phyloP scores from a whole-genome alignment of 1,140 invertebrate genomes.

The Drosophila grimshawi region DNA sequence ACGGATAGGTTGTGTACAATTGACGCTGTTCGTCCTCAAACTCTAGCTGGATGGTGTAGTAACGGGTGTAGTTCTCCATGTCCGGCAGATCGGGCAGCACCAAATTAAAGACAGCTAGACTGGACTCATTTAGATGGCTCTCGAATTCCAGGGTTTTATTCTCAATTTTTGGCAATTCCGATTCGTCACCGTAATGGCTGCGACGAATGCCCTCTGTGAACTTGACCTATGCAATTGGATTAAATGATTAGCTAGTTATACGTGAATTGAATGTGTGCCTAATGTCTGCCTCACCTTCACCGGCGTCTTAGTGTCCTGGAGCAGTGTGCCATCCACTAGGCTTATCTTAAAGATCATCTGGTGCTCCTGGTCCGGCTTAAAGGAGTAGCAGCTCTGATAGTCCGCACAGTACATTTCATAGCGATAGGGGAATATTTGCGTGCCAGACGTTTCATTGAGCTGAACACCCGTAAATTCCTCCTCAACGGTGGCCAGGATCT shows the following conservation, averaged over 20 bases:
- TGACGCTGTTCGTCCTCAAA: slow-evolving; percentile 63
- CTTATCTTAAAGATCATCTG: slow-evolving; percentile 85
- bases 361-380: slow-evolving; percentile 93
- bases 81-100: slow-evolving; percentile 67
- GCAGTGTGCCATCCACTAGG: slow-evolving; percentile 57
- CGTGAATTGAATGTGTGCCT: slow-evolving; percentile 63
- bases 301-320: slow-evolving; percentile 85
- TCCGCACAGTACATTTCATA: slow-evolving; percentile 92
- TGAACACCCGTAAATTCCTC: slow-evolving; percentile 90
- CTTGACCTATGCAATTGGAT: slow-evolving; percentile 78
- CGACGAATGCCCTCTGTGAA: slow-evolving; percentile 85
- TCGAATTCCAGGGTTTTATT: slow-evolving; percentile 53
- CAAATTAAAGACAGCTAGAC: slow-evolving; percentile 62
- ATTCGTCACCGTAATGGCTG: slow-evolving; percentile 34
- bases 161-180: slow-evolving; percentile 53
- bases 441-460: slow-evolving; percentile 91
- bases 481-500: slow-evolving; percentile 90
- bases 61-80: slow-evolving; percentile 67
- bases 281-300: slow-evolving; percentile 85
- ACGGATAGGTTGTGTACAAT: slow-evolving; percentile 67
- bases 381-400: slow-evolving; percentile 91
- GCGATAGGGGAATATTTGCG: slow-evolving; percentile 92
- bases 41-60: slow-evolving; percentile 58
- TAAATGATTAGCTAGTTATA: not conserved
- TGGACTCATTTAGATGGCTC: slow-evolving; percentile 67